Conservation (phyloP, 1,140 invertebrate species). For the Drosophila mauritiana region DNA sequence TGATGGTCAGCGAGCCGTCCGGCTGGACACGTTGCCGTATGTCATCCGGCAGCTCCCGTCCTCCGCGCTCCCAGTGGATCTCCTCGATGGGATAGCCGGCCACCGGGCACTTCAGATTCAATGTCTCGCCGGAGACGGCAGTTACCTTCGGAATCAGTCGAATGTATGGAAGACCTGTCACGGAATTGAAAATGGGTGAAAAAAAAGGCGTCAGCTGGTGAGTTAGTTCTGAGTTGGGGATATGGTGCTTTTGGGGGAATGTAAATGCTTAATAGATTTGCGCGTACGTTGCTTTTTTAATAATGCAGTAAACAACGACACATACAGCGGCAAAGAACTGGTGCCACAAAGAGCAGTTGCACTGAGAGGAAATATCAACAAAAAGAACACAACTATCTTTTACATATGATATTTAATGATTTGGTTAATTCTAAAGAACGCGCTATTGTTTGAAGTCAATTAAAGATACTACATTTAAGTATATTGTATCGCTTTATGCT, state of each 20-base stretch:
- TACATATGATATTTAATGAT: too few species aligned
- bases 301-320: conserved; percentile 69
- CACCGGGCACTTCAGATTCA: conserved; percentile 93
- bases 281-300: conserved; percentile 75
- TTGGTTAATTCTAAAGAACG: too few species aligned
- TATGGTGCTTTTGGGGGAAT: conserved; percentile 12
- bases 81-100: conserved; percentile 93
- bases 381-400: background rate
- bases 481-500: too few species aligned
- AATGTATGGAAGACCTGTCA: conserved; percentile 92
- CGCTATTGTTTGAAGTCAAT: too few species aligned
- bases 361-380: conserved; percentile 5
- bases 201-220: conserved; percentile 14
- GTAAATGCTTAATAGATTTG: conserved; percentile 68
- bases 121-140: conserved; percentile 91
- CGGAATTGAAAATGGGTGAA: background rate
- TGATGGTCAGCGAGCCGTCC: conserved; percentile 90
- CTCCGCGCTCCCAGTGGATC: conserved; percentile 92
- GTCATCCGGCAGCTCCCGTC: conserved; percentile 91
- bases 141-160: conserved; percentile 93
- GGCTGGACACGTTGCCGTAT: conserved; percentile 91
- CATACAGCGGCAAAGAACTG: conserved; percentile 15
- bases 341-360: background rate
- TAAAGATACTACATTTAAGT: too few species aligned
- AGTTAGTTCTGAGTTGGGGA: background rate